Evolutionary conservation across 2,113 vertebrate genomes (phyloP).

Genomic region (Antigone vipio): DNA sequence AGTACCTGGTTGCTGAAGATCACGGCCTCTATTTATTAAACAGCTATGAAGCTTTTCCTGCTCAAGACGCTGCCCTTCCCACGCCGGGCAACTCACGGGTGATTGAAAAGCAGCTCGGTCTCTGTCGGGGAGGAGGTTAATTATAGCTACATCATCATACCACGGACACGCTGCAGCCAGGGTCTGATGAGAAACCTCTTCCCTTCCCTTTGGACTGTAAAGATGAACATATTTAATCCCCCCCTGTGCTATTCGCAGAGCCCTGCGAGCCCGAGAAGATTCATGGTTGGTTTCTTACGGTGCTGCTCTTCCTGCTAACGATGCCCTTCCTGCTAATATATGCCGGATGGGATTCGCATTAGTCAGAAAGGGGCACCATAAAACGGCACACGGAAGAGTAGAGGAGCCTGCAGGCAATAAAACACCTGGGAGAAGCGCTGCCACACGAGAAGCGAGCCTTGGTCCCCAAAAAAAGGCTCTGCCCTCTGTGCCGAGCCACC

Average conservation of each 20-base stretch:
- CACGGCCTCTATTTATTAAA: background rate
- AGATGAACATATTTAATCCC: conserved; percentile 44
- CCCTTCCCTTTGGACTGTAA: background rate
- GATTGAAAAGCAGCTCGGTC: background rate
- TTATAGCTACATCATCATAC: conserved; percentile 1
- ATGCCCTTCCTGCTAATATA: conserved; percentile 51
- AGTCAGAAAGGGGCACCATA: conserved; percentile 1
- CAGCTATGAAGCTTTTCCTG: background rate
- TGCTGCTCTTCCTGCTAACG: conserved; percentile 35
- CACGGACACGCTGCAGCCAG: background rate
- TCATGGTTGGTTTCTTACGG: conserved; percentile 41
- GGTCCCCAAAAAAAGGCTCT: background rate
- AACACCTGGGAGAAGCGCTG: background rate
- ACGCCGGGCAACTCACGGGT: background rate
- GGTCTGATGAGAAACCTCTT: conserved; percentile 43
- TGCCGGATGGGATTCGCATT: conserved; percentile 21
- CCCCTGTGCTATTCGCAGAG: background rate
- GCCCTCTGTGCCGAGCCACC: background rate
- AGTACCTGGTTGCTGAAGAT: background rate
- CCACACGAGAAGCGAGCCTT: background rate
- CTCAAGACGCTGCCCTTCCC: background rate
- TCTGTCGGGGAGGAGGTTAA: background rate
- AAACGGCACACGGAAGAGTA: background rate
- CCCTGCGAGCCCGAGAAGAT: background rate
- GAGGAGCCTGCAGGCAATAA: conserved; percentile 21